Evolutionary conservation across 2,888 invertebrate genomes (phyloP).

Genomic region (Amphipyra berbera): DNA sequence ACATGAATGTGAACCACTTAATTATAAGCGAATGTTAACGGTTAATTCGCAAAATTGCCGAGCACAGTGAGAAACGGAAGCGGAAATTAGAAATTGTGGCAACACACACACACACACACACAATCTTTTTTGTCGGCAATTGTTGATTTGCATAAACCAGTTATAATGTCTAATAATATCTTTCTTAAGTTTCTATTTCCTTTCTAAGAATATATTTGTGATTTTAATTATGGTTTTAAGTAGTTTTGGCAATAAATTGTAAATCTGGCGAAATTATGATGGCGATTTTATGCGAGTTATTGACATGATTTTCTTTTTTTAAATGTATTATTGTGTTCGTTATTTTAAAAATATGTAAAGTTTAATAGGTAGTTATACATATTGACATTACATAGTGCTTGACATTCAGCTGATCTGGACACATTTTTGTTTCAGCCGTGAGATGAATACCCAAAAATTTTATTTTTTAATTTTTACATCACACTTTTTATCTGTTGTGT

Average conservation of each 20-base stretch:
- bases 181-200: conserved; percentile 2
- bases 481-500: too few relatives aligned
- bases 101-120: conserved; percentile 39
- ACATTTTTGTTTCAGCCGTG: too few relatives aligned
- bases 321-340: not conserved
- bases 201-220: not conserved
- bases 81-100: conserved; percentile 52
- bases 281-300: not conserved
- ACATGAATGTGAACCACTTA: conserved; percentile 53
- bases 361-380: too few relatives aligned
- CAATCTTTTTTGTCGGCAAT: conserved; percentile 40
- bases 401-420: too few relatives aligned
- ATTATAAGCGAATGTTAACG: conserved; percentile 37
- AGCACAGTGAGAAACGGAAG: conserved; percentile 51
- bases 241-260: not conserved
- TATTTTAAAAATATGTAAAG: too few relatives aligned
- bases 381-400: too few relatives aligned
- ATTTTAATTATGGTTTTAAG: not conserved
- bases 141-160: conserved; percentile 32
- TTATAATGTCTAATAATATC: conserved; percentile 13
- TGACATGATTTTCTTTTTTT: not conserved
- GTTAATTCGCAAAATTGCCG: conserved; percentile 44
- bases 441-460: too few relatives aligned
- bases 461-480: too few relatives aligned
- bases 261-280: not conserved